A percentile compares a stretch with the other conserved stretches of the same genome.
Conservation (phyloP, 1,140 invertebrate genomes). For the Drosophila nikananu region DNA sequence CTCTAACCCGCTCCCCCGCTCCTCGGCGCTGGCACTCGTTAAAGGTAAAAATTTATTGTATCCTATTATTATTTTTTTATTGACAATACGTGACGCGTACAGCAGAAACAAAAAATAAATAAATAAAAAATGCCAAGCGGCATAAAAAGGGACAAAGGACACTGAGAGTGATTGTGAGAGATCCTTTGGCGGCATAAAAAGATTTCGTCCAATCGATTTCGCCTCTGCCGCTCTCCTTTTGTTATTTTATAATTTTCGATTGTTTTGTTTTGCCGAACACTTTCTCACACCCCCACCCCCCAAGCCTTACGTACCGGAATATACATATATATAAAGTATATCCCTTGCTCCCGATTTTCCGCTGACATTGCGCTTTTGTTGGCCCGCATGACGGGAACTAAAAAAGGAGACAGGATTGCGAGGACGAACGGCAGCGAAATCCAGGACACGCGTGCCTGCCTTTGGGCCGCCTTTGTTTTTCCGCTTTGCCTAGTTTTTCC, state of each 20-base stretch:
- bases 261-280: conserved; percentile 72
- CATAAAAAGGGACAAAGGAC: conserved; percentile 35
- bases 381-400: conserved; percentile 35
- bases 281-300: conserved; percentile 26
- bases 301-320: neutral
- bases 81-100: conserved; percentile 84
- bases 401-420: conserved; percentile 22
- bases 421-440: conserved; percentile 25
- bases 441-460: conserved; percentile 40
- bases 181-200: conserved; percentile 74
- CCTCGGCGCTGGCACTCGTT: conserved; percentile 57
- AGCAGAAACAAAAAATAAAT: conserved; percentile 61
- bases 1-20: conserved; percentile 14
- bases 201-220: conserved; percentile 72
- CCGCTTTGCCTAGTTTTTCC: conserved; percentile 30
- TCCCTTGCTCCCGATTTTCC: conserved; percentile 19
- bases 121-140: conserved; percentile 11
- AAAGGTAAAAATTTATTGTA: conserved; percentile 85
- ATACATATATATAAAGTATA: neutral
- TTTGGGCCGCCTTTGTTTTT: conserved; percentile 34
- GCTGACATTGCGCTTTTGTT: conserved; percentile 77
- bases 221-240: conserved; percentile 48
- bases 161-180: conserved; percentile 28
- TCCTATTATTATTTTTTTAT: conserved; percentile 85
- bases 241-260: conserved; percentile 84